Conservation (phyloP, 1,140 invertebrate species). For the Nasonia vitripennis region DNA sequence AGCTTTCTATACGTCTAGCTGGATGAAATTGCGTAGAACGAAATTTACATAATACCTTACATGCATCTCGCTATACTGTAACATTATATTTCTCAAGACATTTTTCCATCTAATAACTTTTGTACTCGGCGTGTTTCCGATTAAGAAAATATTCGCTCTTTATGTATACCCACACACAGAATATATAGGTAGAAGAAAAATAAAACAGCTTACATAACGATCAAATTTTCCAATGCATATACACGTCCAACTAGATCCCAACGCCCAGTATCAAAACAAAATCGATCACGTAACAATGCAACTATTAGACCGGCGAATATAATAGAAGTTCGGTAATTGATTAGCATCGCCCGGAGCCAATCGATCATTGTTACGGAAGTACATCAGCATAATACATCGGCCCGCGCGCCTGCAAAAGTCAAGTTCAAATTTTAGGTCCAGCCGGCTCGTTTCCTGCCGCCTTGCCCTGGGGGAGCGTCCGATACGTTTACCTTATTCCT, state of each 20-base stretch:
- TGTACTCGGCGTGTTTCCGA: too few species aligned
- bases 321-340: not conserved
- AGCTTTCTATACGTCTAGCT: not conserved
- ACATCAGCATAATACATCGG: not conserved
- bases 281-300: not conserved
- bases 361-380: constrained; percentile 31
- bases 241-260: not conserved
- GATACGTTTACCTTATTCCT: not conserved
- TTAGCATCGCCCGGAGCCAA: not conserved
- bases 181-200: too few species aligned
- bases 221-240: too few species aligned
- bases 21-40: not conserved
- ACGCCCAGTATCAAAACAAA: not conserved
- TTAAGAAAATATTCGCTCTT: too few species aligned
- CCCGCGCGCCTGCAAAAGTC: not conserved
- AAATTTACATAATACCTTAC: not conserved
- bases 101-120: too few species aligned
- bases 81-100: too few species aligned
- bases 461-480: not conserved
- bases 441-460: not conserved
- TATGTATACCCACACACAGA: too few species aligned
- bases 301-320: not conserved
- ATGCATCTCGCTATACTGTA: too few species aligned
- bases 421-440: constrained; percentile 16
- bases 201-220: too few species aligned